Conservation (phyloP, 2,113 vertebrate species). For the Myrmecobius fasciatus region DNA sequence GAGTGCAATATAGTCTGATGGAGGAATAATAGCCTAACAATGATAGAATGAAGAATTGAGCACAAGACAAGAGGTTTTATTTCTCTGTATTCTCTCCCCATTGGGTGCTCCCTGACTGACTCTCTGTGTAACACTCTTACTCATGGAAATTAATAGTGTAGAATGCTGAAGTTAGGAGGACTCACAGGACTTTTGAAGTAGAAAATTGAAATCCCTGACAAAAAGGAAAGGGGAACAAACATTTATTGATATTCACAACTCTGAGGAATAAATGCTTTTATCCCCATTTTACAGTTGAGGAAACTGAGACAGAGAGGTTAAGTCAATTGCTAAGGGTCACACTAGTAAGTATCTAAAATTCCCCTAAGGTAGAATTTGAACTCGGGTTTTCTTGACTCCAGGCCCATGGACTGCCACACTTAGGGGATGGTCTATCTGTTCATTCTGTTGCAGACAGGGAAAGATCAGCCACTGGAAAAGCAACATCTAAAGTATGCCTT, state of each 20-base stretch:
- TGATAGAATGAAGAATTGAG: neutral
- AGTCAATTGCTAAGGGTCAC: neutral
- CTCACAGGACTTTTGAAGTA: neutral
- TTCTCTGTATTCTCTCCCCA: neutral
- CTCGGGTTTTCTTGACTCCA: neutral
- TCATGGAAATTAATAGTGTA: neutral
- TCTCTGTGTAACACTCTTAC: neutral
- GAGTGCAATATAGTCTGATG: neutral
- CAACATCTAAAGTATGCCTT: neutral
- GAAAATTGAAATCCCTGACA: neutral
- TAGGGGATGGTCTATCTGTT: neutral
- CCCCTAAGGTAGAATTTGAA: neutral
- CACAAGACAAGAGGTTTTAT: neutral
- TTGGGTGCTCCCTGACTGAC: neutral
- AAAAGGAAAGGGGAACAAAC: neutral
- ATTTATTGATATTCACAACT: neutral
- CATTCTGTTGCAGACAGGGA: neutral
- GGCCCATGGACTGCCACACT: neutral
- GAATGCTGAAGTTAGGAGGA: neutral
- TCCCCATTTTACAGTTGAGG: neutral
- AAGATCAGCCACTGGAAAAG: neutral
- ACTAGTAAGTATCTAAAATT: neutral
- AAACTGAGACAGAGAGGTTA: neutral
- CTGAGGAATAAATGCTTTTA: neutral
- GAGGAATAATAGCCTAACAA: neutral